Evolutionary conservation across 2,888 invertebrate genomes (phyloP).

Genomic region (Terebella lapidaria): DNA sequence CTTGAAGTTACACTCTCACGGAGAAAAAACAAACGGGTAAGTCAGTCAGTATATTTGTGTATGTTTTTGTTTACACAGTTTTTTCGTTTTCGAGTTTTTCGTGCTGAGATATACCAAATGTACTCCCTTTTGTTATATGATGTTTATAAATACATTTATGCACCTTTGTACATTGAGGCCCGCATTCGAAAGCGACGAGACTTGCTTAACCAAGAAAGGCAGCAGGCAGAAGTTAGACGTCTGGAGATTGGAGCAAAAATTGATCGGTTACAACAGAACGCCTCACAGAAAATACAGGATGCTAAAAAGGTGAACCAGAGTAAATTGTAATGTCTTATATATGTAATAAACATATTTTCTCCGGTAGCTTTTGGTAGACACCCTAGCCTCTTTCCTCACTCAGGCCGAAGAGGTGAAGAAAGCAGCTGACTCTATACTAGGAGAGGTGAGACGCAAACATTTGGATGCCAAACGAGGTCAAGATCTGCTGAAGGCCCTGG

Average conservation of each 20-base stretch:
- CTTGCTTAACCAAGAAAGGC: neutral
- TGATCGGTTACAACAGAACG: neutral
- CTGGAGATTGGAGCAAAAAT: neutral
- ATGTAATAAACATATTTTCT: neutral
- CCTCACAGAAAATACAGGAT: neutral
- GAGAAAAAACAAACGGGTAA: too few relatives aligned
- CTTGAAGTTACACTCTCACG: too few relatives aligned
- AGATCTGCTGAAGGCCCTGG: conserved; percentile 62
- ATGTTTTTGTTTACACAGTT: too few relatives aligned
- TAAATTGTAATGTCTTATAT: neutral
- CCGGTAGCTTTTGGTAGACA: too few relatives aligned
- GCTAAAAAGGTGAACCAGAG: neutral
- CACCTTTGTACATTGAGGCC: too few relatives aligned
- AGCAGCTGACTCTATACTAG: conserved; percentile 67
- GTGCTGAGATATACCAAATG: too few relatives aligned
- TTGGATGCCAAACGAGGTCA: conserved; percentile 66
- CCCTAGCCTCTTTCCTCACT: neutral
- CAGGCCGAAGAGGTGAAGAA: conserved; percentile 65
- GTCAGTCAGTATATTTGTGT: too few relatives aligned
- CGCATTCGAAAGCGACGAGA: too few relatives aligned
- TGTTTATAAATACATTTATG: too few relatives aligned
- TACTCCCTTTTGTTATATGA: too few relatives aligned
- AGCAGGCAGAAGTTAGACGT: neutral
- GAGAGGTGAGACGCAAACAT: conserved; percentile 68
- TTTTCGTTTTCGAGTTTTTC: too few relatives aligned